Base-by-base conservation (phyloP, 2,888 invertebrate genomes). In the Cactoblastis cactorum region DNA sequence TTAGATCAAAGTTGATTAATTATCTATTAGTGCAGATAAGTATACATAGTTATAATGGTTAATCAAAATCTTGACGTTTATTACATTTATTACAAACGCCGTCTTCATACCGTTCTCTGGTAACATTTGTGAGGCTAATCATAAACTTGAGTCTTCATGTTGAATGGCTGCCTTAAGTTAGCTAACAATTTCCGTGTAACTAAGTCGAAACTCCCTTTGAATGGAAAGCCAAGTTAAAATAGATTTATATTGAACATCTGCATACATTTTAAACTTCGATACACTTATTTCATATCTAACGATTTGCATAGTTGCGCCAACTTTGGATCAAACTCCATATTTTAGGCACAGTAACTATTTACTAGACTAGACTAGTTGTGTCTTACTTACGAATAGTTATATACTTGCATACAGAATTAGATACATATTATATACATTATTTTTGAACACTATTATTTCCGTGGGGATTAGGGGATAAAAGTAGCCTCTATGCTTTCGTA, bases 121-220 rank as follows among this genome's bases (percentile, higher is more conserved):
- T 57, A 62, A 61, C 62, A 60, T 52, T 62, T 55, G 58, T 58
- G 54, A 66, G 61, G 68, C 67, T 73, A 77, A 77, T 77, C 72
- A 77, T 71, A 71, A 80, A 76, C 67, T 76, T 71, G 63, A 62
- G 56, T 61, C 34, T 49, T 45, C 28, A 33, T 43, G 64, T 62
- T 66, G 61, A 56, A 61, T 59, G 57, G 54, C 48, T 54, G 50
- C 53, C 54, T 51, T 58, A 65, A 69, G 65, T 69, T 71, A 61
- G 57, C 60, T 58, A 74, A 73, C 76, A 74, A 74, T 77, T 76
- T 69, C 68, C 69, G 66, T 70, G 62, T 65, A 76, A 71, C 71
- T 69, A 72, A 63, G 61, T 67, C 59, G 61, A 61, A 71, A 63
- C 70, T 75, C 56, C 59, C 65, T 74, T 76, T 72, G 71, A 71